Evolutionary conservation across 2,888 invertebrate genomes (phyloP).

Genomic region (Habroteleia sp.): DNA sequence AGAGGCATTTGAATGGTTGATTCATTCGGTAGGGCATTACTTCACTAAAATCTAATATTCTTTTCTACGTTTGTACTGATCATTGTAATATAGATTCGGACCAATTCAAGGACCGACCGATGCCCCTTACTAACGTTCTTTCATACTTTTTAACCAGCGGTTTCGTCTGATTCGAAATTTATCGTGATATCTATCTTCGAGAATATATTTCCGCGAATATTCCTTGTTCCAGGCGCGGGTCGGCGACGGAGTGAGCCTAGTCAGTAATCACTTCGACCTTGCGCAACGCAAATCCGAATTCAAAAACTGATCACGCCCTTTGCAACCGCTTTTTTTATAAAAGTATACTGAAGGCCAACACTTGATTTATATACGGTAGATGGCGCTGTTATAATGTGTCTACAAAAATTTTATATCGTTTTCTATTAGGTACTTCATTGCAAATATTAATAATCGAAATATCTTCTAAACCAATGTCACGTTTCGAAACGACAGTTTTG

Average conservation of each 20-base stretch:
- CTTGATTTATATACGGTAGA: background rate
- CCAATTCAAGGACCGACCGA: conserved; percentile 11
- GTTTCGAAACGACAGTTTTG: too few relatives aligned
- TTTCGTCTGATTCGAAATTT: conserved; percentile 9
- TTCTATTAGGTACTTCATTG: too few relatives aligned
- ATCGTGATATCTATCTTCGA: conserved; percentile 20
- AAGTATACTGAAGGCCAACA: background rate
- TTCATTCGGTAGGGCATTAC: too few relatives aligned
- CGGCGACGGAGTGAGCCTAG: conserved; percentile 5
- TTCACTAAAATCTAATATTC: too few relatives aligned
- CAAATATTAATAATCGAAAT: too few relatives aligned
- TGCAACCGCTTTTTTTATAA: background rate
- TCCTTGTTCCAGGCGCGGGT: conserved; percentile 11
- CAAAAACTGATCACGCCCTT: conserved; percentile 6
- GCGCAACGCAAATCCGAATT: conserved; percentile 19
- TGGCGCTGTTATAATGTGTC: background rate
- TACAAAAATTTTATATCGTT: too few relatives aligned
- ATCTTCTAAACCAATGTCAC: too few relatives aligned
- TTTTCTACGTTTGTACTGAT: conserved; percentile 41
- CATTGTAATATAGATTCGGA: conserved; percentile 16
- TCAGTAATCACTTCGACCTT: conserved; percentile 2
- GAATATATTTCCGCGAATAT: conserved; percentile 17
- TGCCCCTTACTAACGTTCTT: background rate
- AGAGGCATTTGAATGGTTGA: too few relatives aligned
- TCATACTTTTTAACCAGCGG: conserved; percentile 4